Conservation (phyloP, 2,888 invertebrate genomes). For the Pelosia muscerda region DNA sequence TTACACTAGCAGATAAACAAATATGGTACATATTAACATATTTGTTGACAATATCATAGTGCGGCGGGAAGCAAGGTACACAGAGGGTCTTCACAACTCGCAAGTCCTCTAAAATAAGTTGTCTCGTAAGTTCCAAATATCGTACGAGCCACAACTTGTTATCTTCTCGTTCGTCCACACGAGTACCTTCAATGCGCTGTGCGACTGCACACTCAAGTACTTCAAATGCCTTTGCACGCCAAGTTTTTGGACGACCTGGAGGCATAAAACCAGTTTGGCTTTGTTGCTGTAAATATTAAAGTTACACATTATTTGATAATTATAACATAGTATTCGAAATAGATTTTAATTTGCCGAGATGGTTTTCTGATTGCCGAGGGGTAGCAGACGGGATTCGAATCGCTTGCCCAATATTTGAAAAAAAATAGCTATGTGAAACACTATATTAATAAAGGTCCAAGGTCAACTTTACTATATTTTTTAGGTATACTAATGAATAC, state of each 20-base stretch:
- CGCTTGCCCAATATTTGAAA: too few species aligned
- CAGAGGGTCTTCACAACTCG: constrained; percentile 96
- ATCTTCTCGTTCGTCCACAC: constrained; percentile 95
- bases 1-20: constrained; percentile 92
- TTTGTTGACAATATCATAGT: constrained; percentile 96
- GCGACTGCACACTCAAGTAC: constrained; percentile 93
- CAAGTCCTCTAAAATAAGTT: constrained; percentile 95
- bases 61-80: constrained; percentile 97
- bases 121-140: constrained; percentile 95
- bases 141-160: constrained; percentile 98
- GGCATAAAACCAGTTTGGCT: constrained; percentile 96
- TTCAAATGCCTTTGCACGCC: constrained; percentile 95
- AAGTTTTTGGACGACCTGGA: constrained; percentile 96
- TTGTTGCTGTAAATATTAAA: constrained; percentile 85
- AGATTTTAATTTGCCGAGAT: too few species aligned
- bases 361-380: too few species aligned
- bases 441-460: too few species aligned
- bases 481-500: too few species aligned
- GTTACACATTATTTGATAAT: too few species aligned
- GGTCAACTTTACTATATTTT: too few species aligned
- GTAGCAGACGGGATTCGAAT: too few species aligned
- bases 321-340: too few species aligned
- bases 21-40: constrained; percentile 98
- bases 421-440: too few species aligned
- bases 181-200: constrained; percentile 97